These are phyloP conservation scores for Cheilosia impressa DNA, from an alignment of 2,888 invertebrate species.

Conservation along the genomic window DNA sequence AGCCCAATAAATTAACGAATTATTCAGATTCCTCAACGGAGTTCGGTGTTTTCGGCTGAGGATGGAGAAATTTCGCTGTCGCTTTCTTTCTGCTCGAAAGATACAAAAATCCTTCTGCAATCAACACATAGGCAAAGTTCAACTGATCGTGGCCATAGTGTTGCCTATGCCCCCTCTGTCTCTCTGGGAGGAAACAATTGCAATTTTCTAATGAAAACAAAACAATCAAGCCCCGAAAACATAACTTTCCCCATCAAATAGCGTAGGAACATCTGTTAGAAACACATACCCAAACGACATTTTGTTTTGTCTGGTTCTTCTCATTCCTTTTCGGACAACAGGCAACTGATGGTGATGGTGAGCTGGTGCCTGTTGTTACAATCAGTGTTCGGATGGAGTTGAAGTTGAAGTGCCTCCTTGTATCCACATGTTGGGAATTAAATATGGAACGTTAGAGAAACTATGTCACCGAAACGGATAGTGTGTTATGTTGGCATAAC, in stretches of 20 bases:
- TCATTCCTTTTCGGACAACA: constrained; percentile 52
- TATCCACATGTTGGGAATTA: constrained; percentile 43
- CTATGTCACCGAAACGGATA: constrained; percentile 74
- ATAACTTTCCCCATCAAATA: constrained; percentile 68
- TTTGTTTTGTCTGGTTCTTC: constrained; percentile 37
- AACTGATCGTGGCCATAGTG: constrained; percentile 37
- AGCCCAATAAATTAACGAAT: constrained; percentile 72
- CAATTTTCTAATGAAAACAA: constrained; percentile 61
- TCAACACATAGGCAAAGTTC: constrained; percentile 51
- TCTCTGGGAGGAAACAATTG: constrained; percentile 40
- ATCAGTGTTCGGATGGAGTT: constrained; percentile 34
- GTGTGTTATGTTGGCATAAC: constrained; percentile 61
- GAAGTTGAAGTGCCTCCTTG: constrained; percentile 54
- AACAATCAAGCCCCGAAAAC: constrained; percentile 52
- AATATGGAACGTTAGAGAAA: constrained; percentile 69
- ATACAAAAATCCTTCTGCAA: constrained; percentile 29
- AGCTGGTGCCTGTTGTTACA: constrained; percentile 4
- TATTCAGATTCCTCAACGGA: constrained; percentile 62
- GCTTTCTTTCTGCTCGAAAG: constrained; percentile 55
- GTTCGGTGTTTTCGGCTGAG: constrained; percentile 3
- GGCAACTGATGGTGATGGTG: constrained; percentile 15
- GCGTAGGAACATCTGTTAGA: constrained; percentile 69
- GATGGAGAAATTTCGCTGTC: constrained; percentile 67
- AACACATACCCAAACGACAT: constrained; percentile 62
- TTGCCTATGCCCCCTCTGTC: neutral